These are phyloP conservation scores for Gymnarchus niloticus DNA, from an alignment of 2,113 vertebrate genomes.

Conservation along the genomic window DNA sequence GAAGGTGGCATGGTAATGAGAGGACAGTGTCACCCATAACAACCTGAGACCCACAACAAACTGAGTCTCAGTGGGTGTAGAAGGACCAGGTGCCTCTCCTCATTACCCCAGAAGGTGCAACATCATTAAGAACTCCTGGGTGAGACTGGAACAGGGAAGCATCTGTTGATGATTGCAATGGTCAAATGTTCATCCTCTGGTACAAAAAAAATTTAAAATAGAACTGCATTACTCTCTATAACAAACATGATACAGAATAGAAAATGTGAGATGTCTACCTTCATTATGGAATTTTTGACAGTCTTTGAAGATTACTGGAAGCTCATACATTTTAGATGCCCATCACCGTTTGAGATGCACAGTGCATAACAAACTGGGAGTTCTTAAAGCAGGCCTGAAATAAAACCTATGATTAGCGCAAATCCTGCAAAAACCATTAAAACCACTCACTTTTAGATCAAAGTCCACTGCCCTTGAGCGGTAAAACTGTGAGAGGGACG, in stretches of 20 bases:
- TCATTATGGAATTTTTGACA: neutral
- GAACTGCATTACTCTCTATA: neutral
- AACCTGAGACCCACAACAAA: constrained; percentile 16
- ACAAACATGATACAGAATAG: neutral
- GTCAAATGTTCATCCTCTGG: neutral
- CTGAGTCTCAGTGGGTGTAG: neutral
- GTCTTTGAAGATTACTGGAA: neutral
- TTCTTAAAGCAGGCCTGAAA: neutral
- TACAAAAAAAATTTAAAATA: neutral
- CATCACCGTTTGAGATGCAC: neutral
- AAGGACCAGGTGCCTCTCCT: neutral
- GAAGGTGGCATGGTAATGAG: constrained; percentile 16
- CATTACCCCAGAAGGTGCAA: neutral
- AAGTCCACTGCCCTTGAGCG: neutral
- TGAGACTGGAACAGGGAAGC: neutral
- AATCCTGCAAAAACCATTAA: neutral
- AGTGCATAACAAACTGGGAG: neutral
- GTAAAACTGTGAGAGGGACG: neutral
- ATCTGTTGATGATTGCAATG: neutral
- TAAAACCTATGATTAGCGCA: neutral
- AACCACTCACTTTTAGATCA: neutral
- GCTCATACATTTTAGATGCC: constrained; percentile 5
- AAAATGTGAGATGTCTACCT: neutral
- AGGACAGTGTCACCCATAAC: neutral
- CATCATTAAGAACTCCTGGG: neutral